Conservation (phyloP, 2,888 invertebrate species). For the Listrodromus nycthemerus region DNA sequence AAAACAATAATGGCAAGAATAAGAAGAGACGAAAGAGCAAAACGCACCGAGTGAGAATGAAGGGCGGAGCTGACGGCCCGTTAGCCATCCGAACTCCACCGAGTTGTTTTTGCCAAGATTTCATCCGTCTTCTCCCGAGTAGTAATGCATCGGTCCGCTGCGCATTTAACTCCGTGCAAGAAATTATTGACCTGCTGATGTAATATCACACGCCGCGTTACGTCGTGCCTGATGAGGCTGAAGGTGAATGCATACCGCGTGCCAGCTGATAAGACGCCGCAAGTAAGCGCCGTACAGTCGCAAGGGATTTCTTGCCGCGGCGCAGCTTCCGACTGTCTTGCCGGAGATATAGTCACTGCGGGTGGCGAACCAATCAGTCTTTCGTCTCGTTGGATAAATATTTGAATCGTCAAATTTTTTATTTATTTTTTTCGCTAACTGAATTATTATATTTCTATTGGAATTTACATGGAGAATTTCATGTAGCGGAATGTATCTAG, state of each 20-base stretch:
- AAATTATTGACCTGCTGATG: conserved; percentile 40
- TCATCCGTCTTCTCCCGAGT: conserved; percentile 23
- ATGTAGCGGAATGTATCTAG: too few species aligned
- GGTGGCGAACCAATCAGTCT: neutral
- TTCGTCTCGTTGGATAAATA: neutral
- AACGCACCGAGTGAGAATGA: conserved; percentile 37
- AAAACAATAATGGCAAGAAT: conserved; percentile 15
- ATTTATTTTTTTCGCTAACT: too few species aligned
- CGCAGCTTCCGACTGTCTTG: neutral
- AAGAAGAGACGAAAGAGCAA: conserved; percentile 4
- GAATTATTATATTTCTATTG: too few species aligned
- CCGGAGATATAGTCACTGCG: neutral
- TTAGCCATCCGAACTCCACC: conserved; percentile 6
- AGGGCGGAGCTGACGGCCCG: conserved; percentile 13
- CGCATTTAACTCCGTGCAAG: conserved; percentile 9
- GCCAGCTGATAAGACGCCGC: neutral
- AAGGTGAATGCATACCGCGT: neutral
- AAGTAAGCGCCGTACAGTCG: neutral
- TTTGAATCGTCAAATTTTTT: neutral
- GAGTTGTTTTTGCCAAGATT: conserved; percentile 43
- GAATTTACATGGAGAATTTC: too few species aligned
- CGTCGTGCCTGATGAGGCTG: conserved; percentile 18
- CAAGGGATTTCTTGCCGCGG: neutral
- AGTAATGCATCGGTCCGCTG: neutral
- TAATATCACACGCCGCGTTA: conserved; percentile 2